Evolutionary conservation across 2,113 vertebrate species (phyloP).

Genomic region (Enhydra lutris): DNA sequence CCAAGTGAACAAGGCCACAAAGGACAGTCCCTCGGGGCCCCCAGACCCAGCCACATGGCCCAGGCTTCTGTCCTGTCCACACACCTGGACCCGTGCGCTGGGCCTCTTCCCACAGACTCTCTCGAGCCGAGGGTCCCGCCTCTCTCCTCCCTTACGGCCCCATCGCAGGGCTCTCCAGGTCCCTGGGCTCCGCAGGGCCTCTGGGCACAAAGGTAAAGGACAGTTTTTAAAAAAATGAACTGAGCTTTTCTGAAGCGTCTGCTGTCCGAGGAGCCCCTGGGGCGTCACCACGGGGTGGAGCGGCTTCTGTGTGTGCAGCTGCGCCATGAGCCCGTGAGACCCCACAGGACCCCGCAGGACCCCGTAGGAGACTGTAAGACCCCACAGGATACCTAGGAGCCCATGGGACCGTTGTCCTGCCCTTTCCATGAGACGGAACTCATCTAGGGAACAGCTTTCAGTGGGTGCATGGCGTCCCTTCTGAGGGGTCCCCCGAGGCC

Average conservation of each 20-base stretch:
- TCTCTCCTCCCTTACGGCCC: no score
- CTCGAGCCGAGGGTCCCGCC: rapidly evolving
- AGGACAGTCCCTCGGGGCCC: neutral
- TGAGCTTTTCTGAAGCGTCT: neutral
- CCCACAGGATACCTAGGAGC: no score
- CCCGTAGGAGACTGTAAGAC: no score
- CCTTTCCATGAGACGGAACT: no score
- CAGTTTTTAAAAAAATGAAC: neutral
- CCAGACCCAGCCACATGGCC: rapidly evolving
- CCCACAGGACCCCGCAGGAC: no score
- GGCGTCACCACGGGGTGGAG: no score
- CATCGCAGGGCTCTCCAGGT: neutral
- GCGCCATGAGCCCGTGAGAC: neutral
- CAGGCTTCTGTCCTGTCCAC: neutral
- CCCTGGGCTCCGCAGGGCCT: neutral
- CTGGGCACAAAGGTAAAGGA: neutral
- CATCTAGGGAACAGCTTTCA: neutral
- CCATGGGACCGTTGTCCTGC: no score
- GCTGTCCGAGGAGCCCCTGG: neutral
- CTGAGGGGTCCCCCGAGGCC: neutral
- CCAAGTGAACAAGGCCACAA: neutral
- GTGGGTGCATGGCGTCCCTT: neutral
- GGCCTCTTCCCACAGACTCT: neutral
- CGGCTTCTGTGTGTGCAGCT: neutral
- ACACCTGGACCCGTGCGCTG: neutral